phyloP scores from a whole-genome alignment of 2,888 invertebrate species.

The Cosmia pyralina region DNA sequence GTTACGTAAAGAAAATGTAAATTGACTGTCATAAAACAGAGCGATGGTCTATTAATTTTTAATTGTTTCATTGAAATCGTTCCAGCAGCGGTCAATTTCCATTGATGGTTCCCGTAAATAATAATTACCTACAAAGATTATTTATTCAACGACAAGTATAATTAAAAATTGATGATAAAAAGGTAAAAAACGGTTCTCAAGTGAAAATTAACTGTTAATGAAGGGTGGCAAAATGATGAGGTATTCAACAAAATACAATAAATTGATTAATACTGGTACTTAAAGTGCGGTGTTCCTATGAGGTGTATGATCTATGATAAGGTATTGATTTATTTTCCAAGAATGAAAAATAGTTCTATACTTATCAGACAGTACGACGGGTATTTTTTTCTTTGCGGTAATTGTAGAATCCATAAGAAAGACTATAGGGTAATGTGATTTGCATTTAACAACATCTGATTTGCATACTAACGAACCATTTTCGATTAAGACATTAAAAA shows the following conservation, averaged over 20 bases:
- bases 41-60: conserved; percentile 55
- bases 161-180: conserved; percentile 47
- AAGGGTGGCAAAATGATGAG: conserved; percentile 14
- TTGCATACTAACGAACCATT: conserved; percentile 5
- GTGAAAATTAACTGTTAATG: conserved; percentile 29
- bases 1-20: conserved; percentile 38
- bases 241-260: conserved; percentile 11
- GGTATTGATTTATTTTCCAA: neutral
- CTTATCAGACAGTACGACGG: neutral
- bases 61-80: conserved; percentile 61
- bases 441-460: conserved; percentile 3
- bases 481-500: conserved; percentile 45
- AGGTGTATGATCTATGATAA: neutral
- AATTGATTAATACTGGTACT: neutral
- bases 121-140: conserved; percentile 51
- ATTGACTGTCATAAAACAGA: conserved; percentile 41
- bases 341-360: neutral
- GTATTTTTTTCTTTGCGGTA: too few relatives aligned
- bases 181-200: conserved; percentile 34
- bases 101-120: conserved; percentile 50
- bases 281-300: neutral
- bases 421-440: neutral
- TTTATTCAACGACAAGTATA: conserved; percentile 38
- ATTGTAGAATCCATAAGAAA: neutral
- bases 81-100: conserved; percentile 49